A percentile compares a stretch with the other conserved stretches of the same genome.
Conservation (phyloP, 1,140 invertebrate genomes). For the Pentalonia nigronervosa region DNA sequence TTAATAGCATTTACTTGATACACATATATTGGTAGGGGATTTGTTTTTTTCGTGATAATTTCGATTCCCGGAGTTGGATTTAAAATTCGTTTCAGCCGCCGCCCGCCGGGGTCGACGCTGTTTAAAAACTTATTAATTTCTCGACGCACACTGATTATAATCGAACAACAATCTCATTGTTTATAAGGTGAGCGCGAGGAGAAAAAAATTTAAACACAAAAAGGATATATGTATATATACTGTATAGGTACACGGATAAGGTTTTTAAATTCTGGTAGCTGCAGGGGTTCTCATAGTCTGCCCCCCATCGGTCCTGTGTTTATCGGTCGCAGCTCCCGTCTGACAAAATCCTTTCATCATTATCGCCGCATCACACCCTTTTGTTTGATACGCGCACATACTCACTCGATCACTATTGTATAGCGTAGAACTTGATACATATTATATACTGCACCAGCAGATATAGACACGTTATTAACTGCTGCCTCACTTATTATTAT, state of each 20-base stretch:
- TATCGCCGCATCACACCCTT: slow-evolving; percentile 58
- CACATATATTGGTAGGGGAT: background rate
- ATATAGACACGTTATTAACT: slow-evolving; percentile 57
- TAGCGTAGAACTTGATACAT: slow-evolving; percentile 52
- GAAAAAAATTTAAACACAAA: slow-evolving; percentile 42
- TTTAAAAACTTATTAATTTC: slow-evolving; percentile 56
- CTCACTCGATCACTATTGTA: slow-evolving; percentile 24
- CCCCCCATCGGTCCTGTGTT: slow-evolving; percentile 55
- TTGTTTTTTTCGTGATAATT: background rate
- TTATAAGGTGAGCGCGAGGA: slow-evolving; percentile 20
- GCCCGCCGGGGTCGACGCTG: slow-evolving; percentile 42
- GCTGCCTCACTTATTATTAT: slow-evolving; percentile 58
- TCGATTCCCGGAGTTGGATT: background rate
- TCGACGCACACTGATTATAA: slow-evolving; percentile 53
- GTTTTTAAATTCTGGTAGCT: slow-evolving; percentile 58
- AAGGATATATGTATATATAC: background rate
- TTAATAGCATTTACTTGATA: background rate
- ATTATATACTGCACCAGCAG: slow-evolving; percentile 46
- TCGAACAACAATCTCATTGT: slow-evolving; percentile 56
- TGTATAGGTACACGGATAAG: background rate
- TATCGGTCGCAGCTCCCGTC: slow-evolving; percentile 58
- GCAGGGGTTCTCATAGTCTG: slow-evolving; percentile 57
- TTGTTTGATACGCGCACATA: slow-evolving; percentile 38
- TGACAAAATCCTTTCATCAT: slow-evolving; percentile 58
- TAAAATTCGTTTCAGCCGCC: slow-evolving; percentile 50